These are phyloP conservation scores for Pseudocheirus occidentalis DNA, from an alignment of 2,797 vertebrate species.

Conservation along the genomic window DNA sequence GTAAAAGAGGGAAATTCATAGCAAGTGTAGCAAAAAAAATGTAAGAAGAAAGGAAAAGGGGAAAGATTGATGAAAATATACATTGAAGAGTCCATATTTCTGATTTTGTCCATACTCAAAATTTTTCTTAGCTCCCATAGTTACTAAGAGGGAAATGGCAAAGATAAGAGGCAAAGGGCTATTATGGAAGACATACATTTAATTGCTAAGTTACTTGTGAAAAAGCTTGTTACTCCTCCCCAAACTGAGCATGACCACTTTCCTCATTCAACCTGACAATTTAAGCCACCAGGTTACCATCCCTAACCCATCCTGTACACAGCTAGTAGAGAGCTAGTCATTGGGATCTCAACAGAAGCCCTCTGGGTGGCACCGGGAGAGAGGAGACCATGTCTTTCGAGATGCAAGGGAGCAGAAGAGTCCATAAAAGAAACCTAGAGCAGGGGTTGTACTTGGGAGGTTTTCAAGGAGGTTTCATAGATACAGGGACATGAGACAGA, in stretches of 20 bases:
- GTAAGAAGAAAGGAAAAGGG: not conserved
- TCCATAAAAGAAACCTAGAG: conserved; percentile 43
- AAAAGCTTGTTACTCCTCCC: not conserved
- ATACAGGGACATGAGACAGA: conserved; percentile 61
- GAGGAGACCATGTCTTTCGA: not conserved
- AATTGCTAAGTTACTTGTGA: not conserved
- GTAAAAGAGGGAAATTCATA: not conserved
- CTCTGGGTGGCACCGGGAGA: not conserved
- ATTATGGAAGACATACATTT: not conserved
- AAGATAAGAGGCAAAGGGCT: not conserved
- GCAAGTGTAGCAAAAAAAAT: not conserved
- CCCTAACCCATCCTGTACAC: not conserved
- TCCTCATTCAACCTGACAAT: too few relatives aligned
- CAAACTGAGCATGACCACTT: not conserved
- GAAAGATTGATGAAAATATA: not conserved
- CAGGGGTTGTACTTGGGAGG: conserved; percentile 42
- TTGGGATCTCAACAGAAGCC: not conserved
- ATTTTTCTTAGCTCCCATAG: not conserved
- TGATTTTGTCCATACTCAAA: not conserved
- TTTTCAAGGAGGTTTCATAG: conserved; percentile 58
- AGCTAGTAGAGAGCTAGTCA: not conserved
- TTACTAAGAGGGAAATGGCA: not conserved
- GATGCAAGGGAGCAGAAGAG: not conserved
- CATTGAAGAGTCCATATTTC: accelerated
- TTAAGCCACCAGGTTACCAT: not conserved